These are phyloP conservation scores for Muscicapa striata DNA, from an alignment of 2,797 vertebrate genomes.

Conservation along the genomic window DNA sequence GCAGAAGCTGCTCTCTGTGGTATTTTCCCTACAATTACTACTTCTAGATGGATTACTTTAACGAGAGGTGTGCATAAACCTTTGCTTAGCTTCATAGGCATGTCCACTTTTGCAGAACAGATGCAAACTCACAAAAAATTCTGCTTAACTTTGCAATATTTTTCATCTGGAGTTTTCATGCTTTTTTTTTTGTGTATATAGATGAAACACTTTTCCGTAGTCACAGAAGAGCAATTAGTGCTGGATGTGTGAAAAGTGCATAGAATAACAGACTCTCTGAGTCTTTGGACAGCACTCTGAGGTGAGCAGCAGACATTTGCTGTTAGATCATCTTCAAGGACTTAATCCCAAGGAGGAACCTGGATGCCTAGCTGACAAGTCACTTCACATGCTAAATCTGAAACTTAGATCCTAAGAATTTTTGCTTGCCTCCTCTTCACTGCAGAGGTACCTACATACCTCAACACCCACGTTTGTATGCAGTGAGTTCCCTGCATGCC, in stretches of 20 bases:
- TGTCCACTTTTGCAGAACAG: neutral
- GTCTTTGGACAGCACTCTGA: neutral
- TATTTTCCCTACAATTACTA: neutral
- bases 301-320: neutral
- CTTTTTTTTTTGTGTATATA: neutral
- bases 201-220: neutral
- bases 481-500: constrained; percentile 49
- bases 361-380: neutral
- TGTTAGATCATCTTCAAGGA: neutral
- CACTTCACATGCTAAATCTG: neutral
- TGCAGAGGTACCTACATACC: constrained; percentile 45
- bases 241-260: neutral
- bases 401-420: neutral
- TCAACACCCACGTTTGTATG: constrained; percentile 51
- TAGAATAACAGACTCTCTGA: neutral
- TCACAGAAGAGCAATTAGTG: neutral
- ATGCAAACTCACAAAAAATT: neutral
- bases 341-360: neutral
- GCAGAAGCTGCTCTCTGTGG: neutral
- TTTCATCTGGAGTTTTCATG: neutral
- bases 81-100: neutral
- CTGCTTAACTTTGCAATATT: neutral
- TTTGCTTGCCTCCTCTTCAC: neutral
- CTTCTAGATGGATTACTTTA: neutral
- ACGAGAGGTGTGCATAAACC: neutral